phyloP scores from a whole-genome alignment of 2,113 vertebrate genomes.

The Sander vitreus region DNA sequence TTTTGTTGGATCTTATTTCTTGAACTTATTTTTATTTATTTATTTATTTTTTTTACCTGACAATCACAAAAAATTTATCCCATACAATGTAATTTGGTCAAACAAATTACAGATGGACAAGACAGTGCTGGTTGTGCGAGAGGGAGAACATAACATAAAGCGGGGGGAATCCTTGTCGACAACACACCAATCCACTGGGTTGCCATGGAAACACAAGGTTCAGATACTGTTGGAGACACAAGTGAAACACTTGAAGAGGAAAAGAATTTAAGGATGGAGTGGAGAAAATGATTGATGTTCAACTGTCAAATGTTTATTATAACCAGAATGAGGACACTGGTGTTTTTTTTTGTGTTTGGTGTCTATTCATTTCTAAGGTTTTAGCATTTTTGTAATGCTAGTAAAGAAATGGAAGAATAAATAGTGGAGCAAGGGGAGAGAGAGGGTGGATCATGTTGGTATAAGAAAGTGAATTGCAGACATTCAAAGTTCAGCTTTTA shows the following conservation, averaged over 20 bases:
- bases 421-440: not conserved
- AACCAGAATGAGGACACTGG: not conserved
- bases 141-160: conserved; percentile 10
- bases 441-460: not conserved
- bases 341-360: no score
- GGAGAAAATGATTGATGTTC: not conserved
- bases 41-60: not conserved
- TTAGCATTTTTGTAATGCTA: not conserved
- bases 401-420: not conserved
- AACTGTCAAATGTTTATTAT: conserved; percentile 6
- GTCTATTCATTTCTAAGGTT: not conserved
- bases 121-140: not conserved
- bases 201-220: conserved; percentile 70
- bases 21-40: not conserved
- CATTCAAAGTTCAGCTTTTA: conserved; percentile 9
- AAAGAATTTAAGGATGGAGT: not conserved
- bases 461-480: not conserved
- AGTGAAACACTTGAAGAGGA: conserved; percentile 29
- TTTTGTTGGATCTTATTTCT: not conserved
- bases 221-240: conserved; percentile 23
- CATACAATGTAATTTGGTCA: conserved; percentile 18
- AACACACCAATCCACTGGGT: conserved; percentile 47
- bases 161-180: not conserved
- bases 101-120: conserved; percentile 40
- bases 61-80: not conserved